phyloP scores from a whole-genome alignment of 2,113 vertebrate species.

The Meles meles region DNA sequence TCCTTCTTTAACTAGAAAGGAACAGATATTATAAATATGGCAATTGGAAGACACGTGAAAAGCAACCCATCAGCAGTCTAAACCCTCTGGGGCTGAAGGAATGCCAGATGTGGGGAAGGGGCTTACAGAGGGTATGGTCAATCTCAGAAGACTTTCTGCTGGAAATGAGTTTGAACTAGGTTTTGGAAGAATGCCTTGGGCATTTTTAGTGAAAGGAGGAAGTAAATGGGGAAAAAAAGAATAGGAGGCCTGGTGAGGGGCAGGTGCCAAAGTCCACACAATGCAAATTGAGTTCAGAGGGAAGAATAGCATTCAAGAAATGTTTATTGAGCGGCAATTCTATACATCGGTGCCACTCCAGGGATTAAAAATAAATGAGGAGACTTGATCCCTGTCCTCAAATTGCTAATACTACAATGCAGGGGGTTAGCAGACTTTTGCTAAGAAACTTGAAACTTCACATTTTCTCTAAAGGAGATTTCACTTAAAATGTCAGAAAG shows the following conservation, averaged over 20 bases:
- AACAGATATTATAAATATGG: background rate
- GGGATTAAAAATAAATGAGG: background rate
- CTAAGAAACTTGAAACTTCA: background rate
- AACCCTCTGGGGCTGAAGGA: background rate
- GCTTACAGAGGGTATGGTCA: background rate
- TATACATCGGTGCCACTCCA: background rate
- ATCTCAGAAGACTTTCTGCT: background rate
- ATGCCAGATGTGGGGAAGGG: background rate
- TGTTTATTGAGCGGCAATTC: background rate
- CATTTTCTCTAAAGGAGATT: background rate
- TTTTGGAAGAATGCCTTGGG: background rate
- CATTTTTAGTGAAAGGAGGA: background rate
- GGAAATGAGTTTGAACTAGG: background rate
- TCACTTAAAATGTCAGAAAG: background rate
- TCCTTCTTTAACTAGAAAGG: background rate
- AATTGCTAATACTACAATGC: background rate
- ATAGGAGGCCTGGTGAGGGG: background rate
- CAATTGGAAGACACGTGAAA: background rate
- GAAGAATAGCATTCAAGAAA: background rate
- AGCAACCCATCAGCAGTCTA: background rate
- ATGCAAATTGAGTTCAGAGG: background rate
- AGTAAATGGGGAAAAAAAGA: background rate
- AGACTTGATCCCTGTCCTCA: background rate
- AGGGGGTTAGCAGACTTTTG: background rate
- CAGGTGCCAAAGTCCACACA: background rate